A percentile compares a stretch with the other conserved stretches of the same genome.
Evolutionary conservation across 1,140 invertebrate species (phyloP).

Genomic region (Lutraria rhynchaena): DNA sequence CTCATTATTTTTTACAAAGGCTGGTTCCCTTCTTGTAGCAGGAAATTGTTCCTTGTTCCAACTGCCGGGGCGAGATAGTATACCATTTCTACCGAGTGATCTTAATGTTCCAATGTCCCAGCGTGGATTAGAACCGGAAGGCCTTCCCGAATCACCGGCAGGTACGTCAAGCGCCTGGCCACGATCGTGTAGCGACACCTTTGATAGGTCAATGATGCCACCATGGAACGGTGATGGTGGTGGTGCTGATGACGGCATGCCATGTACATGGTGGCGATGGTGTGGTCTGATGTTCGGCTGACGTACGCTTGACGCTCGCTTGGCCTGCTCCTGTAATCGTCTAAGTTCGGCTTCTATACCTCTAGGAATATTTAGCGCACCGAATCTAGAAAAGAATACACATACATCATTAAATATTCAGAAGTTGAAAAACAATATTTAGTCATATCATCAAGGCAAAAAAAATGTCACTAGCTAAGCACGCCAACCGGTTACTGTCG

Average conservation of each 20-base stretch:
- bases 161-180: neutral
- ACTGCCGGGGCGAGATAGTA: neutral
- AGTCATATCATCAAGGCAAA: too few relatives aligned
- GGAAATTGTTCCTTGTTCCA: neutral
- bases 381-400: conserved; percentile 30
- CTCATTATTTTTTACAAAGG: conserved; percentile 16
- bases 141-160: neutral
- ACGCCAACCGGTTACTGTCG: too few relatives aligned
- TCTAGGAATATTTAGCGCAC: conserved; percentile 46
- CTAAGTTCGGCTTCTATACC: conserved; percentile 31
- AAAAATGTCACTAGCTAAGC: too few relatives aligned
- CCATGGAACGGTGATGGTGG: conserved; percentile 40
- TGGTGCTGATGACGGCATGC: neutral
- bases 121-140: neutral
- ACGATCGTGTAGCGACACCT: conserved; percentile 18
- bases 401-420: too few relatives aligned
- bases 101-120: conserved; percentile 12
- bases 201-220: conserved; percentile 47
- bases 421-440: too few relatives aligned
- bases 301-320: conserved; percentile 1
- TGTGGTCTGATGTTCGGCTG: neutral
- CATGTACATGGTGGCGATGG: neutral
- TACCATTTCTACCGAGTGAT: conserved; percentile 14
- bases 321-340: conserved; percentile 26
- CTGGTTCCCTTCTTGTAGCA: neutral